Evolutionary conservation across 2,797 vertebrate species (phyloP).

Genomic region (Lates japonicus): DNA sequence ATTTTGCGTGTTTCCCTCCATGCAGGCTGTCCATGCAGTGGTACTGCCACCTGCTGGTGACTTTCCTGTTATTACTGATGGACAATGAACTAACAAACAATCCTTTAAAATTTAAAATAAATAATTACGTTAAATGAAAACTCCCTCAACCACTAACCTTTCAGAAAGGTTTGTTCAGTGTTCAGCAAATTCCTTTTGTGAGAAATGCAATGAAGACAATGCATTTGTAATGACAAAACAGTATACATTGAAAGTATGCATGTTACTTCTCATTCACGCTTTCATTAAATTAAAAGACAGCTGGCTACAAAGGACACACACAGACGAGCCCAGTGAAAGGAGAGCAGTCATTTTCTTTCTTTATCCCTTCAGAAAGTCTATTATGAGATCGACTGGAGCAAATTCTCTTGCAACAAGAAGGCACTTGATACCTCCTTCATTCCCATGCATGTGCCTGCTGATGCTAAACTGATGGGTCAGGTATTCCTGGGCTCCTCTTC

Average conservation of each 20-base stretch:
- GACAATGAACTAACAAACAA: background rate
- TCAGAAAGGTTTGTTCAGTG: no score
- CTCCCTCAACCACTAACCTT: no score
- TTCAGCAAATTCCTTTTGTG: no score
- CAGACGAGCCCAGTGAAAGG: background rate
- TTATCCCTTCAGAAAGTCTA: constrained; percentile 57
- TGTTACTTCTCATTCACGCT: no score
- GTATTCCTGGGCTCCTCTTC: constrained; percentile 69
- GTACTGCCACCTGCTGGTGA: background rate
- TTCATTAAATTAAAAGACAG: background rate
- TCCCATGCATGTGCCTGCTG: constrained; percentile 58
- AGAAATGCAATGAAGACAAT: no score
- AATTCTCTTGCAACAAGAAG: constrained; percentile 59
- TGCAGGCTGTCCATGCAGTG: no score
- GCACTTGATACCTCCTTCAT: constrained; percentile 41
- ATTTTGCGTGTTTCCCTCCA: no score
- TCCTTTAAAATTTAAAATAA: background rate
- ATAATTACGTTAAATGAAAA: no score
- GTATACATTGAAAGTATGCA: no score
- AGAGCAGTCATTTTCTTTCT: background rate
- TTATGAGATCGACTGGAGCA: constrained; percentile 64
- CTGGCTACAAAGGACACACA: background rate
- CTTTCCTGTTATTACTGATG: no score
- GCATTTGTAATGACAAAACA: no score
- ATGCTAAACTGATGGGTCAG: constrained; percentile 58